Base-by-base conservation (phyloP, 2,797 vertebrate genomes). In the Bryconaethiops microstoma region DNA sequence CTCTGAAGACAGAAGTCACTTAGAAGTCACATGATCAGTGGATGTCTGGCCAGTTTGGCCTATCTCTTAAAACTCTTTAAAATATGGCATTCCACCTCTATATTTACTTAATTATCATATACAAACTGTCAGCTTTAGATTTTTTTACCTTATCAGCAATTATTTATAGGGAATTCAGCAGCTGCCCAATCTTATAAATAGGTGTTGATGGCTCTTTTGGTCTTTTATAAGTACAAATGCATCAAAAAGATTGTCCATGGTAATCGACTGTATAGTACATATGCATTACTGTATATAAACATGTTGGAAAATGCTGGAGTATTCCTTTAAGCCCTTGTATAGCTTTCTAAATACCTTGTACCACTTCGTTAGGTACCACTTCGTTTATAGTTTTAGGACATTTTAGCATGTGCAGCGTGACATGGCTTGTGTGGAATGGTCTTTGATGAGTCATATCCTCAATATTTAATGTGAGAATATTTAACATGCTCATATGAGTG, bases 381-480 rank as follows among this genome's bases (percentile, higher is more conserved):
- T n/a, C n/a, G n/a, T 50, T 52, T 50, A 8, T 25, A 29, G 65
- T 17, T 69, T 45, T 21, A 45, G 4, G 10, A 12, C 67, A 52
- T 52, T 52, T 52, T 52, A 52, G 48, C 7, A 42, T 69, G 40
- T 4, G 23, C 50, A 23, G 50, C 29, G 21, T 45, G 52, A 55
- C 21, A 65, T 16, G 12, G 39, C 69, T 64, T 7, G 12, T 14
- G 48, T 7, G n/a, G 21, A 39, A 35, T 13, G 19, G 7, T 39
- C 4, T 60, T 70, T 78, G n/a, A 69, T 48, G 16, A 68, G 21
- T 9, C 6, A 7, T 35, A 50, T 60, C 7, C 5, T 48, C 42
- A 45, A 69, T 45, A 50, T 69, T 48, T 69, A 50, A 69, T 65
- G 62, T 65, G 63, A 65, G 35, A 65, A 17, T 19, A n/a, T 10